Conservation (phyloP, 1,140 invertebrate species). For the Zaprionus davidi region DNA sequence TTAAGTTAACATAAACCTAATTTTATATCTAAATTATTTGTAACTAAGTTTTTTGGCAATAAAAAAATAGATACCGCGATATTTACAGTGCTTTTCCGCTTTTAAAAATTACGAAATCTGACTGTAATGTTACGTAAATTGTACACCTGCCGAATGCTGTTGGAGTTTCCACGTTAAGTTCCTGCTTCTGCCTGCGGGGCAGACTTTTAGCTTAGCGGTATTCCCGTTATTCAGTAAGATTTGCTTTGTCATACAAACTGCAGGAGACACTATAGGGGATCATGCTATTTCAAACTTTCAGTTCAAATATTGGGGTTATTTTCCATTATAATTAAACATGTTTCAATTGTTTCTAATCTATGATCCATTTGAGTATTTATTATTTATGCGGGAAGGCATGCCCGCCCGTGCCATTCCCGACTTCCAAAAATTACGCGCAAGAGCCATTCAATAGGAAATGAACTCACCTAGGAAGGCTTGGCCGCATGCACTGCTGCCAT, state of each 20-base stretch:
- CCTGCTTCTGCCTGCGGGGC: neutral
- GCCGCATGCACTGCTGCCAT: no score
- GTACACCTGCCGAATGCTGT: constrained; percentile 63
- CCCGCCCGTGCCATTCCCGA: constrained; percentile 83
- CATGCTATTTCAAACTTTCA: no score
- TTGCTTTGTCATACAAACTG: neutral
- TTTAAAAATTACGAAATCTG: neutral
- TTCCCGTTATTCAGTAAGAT: constrained; percentile 33
- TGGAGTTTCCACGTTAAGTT: constrained; percentile 30
- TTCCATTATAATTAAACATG: neutral
- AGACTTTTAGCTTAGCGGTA: constrained; percentile 15
- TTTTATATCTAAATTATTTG: no score
- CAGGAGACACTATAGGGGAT: no score
- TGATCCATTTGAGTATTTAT: constrained; percentile 12
- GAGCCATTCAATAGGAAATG: constrained; percentile 75
- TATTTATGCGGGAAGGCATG: constrained; percentile 76
- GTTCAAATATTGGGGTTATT: neutral
- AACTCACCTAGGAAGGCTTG: neutral
- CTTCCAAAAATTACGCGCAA: constrained; percentile 84
- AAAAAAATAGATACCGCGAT: no score
- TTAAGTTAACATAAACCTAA: no score
- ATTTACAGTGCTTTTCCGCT: no score
- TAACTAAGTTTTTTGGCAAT: no score
- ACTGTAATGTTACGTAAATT: constrained; percentile 42
- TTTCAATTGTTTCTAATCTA: neutral